These are phyloP conservation scores for Drosophila pegasa DNA, from an alignment of 2,888 invertebrate genomes.

Conservation along the genomic window DNA sequence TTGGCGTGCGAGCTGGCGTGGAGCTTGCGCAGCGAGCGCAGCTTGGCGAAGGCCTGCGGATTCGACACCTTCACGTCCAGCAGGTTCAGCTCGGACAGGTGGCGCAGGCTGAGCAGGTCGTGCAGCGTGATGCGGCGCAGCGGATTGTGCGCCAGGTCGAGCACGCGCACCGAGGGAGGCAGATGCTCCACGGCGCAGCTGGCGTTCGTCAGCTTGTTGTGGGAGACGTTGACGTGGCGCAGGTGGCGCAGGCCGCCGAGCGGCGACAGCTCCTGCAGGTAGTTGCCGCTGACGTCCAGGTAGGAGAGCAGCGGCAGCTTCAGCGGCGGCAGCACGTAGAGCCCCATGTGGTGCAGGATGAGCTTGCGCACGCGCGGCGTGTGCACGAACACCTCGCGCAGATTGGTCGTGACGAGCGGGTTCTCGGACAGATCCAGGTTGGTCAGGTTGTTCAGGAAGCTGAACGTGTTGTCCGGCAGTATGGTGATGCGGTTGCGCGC, in stretches of 20 bases:
- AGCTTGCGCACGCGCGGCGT: constrained; percentile 92
- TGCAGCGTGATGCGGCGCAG: constrained; percentile 90
- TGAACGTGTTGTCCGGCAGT: constrained; percentile 95
- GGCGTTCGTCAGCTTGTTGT: constrained; percentile 91
- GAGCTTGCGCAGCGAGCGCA: constrained; percentile 90
- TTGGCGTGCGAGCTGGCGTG: constrained; percentile 91
- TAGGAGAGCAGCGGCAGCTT: constrained; percentile 91
- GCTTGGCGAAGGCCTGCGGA: constrained; percentile 89
- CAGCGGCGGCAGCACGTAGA: constrained; percentile 91
- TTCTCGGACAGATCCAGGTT: constrained; percentile 93
- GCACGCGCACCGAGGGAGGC: constrained; percentile 89
- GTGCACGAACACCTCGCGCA: constrained; percentile 94
- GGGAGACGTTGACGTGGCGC: constrained; percentile 90
- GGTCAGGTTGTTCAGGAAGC: constrained; percentile 91
- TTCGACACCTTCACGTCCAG: constrained; percentile 90
- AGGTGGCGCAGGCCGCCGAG: constrained; percentile 90
- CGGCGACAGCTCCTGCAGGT: constrained; percentile 89
- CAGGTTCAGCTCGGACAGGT: constrained; percentile 90
- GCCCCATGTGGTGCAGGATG: constrained; percentile 91
- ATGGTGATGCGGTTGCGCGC: constrained; percentile 93
- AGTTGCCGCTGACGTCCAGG: constrained; percentile 92
- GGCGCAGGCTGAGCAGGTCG: constrained; percentile 86
- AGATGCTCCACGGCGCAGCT: constrained; percentile 91
- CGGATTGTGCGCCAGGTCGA: constrained; percentile 94
- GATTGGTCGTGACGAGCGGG: constrained; percentile 92